These are phyloP conservation scores for Polymixis lichenea DNA, from an alignment of 2,888 invertebrate species.

Conservation along the genomic window DNA sequence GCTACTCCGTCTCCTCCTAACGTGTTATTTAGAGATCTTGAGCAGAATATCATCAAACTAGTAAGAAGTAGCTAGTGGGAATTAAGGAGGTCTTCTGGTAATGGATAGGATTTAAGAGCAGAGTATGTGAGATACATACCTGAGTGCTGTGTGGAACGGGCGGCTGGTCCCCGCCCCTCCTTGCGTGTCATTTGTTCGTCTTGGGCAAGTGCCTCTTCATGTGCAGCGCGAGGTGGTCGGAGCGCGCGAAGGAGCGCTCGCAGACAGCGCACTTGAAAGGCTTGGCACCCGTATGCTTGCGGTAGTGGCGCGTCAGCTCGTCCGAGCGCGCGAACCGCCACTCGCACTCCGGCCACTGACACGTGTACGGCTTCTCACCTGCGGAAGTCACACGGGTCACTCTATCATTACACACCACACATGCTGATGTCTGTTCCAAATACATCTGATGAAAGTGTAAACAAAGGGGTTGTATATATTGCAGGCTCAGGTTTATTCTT, in stretches of 20 bases:
- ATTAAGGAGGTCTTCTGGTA: background rate
- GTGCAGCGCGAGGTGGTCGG: constrained; percentile 98
- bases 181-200: constrained; percentile 92
- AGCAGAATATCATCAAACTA: constrained; percentile 89
- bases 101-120: background rate
- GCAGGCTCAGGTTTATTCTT: background rate
- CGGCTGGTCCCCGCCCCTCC: constrained; percentile 86
- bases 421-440: constrained; percentile 10
- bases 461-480: too few relatives aligned
- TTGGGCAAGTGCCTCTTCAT: constrained; percentile 99
- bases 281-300: constrained; percentile 99
- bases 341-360: constrained; percentile 99
- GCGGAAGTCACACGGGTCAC: constrained; percentile 59
- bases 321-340: constrained; percentile 99
- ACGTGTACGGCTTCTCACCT: constrained; percentile 99
- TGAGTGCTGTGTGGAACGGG: constrained; percentile 82
- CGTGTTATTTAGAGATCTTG: constrained; percentile 94
- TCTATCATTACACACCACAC: constrained; percentile 6
- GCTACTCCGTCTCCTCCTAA: constrained; percentile 82
- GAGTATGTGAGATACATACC: constrained; percentile 68
- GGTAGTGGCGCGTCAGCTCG: constrained; percentile 98
- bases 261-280: constrained; percentile 99
- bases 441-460: background rate
- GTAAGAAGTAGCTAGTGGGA: background rate
- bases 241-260: constrained; percentile 98